Evolutionary conservation across 2,888 invertebrate genomes (phyloP), one percentile per base, ranked within the genome.

Genomic region (Idaea dimidiata): DNA sequence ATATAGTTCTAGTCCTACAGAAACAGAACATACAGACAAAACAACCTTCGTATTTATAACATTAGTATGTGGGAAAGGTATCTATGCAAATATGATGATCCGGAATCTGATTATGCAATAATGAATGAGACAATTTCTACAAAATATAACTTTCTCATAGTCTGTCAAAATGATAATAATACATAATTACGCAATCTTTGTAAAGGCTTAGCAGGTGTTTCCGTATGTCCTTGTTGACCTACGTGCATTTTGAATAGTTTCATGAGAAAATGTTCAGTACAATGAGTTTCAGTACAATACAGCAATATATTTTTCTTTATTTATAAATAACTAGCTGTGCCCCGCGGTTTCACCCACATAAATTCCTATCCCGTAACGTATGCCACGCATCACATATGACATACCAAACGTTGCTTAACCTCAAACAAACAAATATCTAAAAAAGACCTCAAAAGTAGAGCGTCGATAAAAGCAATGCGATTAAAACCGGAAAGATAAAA

Each of bases 101-200:
- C 58, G 61, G 60, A 58, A 55, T 62, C 57, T 24, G 58, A 59
- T 66, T 54, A 66, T 61, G 62, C 57, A 64, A 66, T 59, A 43
- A 60, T 58, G 64, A 43, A 60, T 58, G 64, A 64, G 62, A 66
- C 61, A 58, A 64, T 64, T 62, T 59, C 54, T 32, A 66, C 57
- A 62, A 55, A 60, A 54, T 57, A 62, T 33, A 43, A 66, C 66
- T 66, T 66, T 66, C 66, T 57, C 61, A 59, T 43, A 55, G 57
- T 57, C 56, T 57, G 60, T 60, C 56, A 43, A n/a, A 6, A 33
- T 57, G 8, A 32, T 54, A 59, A 32, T 24, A 54, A 64, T 67
- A 65, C 24, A 59, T 64, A 66, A n/a, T 64, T 61, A 54, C 56
- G 54, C 31, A 62, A 33, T 43, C 60, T 59, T 62, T 63, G 0